These are phyloP conservation scores for Lemur catta DNA, from an alignment of 2,797 vertebrate species.

Conservation along the genomic window DNA sequence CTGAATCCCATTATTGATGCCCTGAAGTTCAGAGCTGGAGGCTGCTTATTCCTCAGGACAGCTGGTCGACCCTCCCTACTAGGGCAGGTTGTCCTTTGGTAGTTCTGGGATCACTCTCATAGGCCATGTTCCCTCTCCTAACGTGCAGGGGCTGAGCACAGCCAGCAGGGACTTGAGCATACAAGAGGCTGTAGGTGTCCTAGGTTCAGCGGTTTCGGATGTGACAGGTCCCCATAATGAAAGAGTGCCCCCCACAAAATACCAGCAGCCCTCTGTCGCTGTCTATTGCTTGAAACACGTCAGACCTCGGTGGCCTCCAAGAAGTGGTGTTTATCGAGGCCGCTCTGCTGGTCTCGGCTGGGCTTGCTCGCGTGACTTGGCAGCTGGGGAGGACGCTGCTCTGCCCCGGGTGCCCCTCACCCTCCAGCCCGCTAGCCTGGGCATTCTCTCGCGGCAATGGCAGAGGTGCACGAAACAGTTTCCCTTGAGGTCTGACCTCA, in stretches of 20 bases:
- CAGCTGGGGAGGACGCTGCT: rapidly evolving
- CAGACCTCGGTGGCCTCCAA: not conserved
- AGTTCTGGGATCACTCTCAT: not conserved
- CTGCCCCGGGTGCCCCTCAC: not conserved
- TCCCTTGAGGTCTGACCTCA: not conserved
- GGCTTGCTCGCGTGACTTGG: not conserved
- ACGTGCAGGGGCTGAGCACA: too few species aligned
- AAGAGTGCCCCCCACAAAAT: not conserved
- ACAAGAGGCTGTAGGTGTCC: too few species aligned
- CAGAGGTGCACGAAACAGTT: not conserved
- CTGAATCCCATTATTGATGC: not conserved
- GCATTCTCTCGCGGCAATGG: not conserved
- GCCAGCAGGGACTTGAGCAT: not conserved
- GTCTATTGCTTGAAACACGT: not conserved
- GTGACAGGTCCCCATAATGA: not conserved
- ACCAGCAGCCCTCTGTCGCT: rapidly evolving
- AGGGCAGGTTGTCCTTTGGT: not conserved
- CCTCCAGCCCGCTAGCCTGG: not conserved
- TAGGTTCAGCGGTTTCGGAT: not conserved
- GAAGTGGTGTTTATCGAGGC: not conserved
- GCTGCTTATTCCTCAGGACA: not conserved
- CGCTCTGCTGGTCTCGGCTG: too few species aligned
- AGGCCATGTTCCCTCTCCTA: not conserved
- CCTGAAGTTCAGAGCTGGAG: not conserved
- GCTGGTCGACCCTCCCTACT: not conserved